Evolutionary conservation across 2,888 invertebrate genomes (phyloP), one percentile per base, ranked within the genome.

Genomic region (Hyposoter dolosus): DNA sequence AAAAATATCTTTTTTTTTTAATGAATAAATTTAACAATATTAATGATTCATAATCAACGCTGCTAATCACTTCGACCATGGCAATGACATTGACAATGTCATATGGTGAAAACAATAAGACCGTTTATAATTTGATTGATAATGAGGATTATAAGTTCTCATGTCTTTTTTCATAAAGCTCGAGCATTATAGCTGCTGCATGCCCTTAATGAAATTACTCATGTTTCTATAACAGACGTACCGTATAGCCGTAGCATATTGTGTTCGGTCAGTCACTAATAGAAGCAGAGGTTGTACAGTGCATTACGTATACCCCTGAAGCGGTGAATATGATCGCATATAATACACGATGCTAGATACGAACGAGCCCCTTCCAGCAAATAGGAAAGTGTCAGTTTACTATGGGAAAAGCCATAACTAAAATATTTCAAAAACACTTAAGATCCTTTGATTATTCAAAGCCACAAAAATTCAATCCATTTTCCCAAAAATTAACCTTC

Each of bases 171-270:
- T 15, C 45, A 66, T 66, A 79, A 79, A 69, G 81, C 80, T 35
- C 77, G 19, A 32, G 76, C 56, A 47, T 60, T 77, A 66, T 69
- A 28, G 56, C 56, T 69, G 45, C n/a, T 28, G 28, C 45, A 47
- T 65, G 47, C 63, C 40, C 10, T 45, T 81, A 81, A 81, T 81
- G 81, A 81, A 77, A 84, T 84, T 84, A 81, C 66, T 81, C 77
- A 53, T 60, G 77, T 77, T 76, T 84, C 84, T 72, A 19, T 66
- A 76, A 35, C 71, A 40, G 77, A 56, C 69, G 53, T 84, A 75
- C 69, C 79, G 17, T 63, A 45, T 40, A 50, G 69, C 60, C 17
- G 63, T 5, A 17, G 56, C 81, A 66, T 71, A 80, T 68, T 28
- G 17, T 65, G 19, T 60, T 78, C 53, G 69, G 79, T 80, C 79